phyloP scores from a whole-genome alignment of 2,888 invertebrate genomes.

The Macrophya annulata region DNA sequence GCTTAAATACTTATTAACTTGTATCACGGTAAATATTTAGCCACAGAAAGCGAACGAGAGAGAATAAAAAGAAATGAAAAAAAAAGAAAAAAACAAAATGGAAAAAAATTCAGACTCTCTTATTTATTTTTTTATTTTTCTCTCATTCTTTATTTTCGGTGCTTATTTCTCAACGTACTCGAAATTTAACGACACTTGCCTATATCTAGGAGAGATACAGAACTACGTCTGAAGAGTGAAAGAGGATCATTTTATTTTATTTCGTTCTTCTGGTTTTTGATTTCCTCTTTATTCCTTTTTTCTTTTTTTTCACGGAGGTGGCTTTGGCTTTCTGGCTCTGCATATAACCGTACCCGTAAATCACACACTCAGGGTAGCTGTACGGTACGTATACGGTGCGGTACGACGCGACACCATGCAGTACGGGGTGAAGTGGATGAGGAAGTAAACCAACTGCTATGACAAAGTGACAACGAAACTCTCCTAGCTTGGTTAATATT shows the following conservation, averaged over 20 bases:
- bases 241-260: background rate
- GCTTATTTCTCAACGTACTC: background rate
- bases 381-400: no score
- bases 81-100: background rate
- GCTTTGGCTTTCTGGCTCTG: background rate
- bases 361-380: background rate
- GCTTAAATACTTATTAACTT: slow-evolving; percentile 43
- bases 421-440: background rate
- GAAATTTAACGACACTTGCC: background rate
- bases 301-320: background rate
- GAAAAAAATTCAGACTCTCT: background rate
- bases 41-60: background rate
- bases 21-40: slow-evolving; percentile 38
- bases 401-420: background rate
- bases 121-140: background rate
- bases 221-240: background rate
- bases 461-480: slow-evolving; percentile 28
- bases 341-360: background rate
- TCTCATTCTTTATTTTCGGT: background rate
- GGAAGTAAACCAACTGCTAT: slow-evolving; percentile 8
- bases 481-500: background rate
- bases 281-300: background rate
- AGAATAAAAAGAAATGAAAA: background rate
- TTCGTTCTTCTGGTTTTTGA: background rate
- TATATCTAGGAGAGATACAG: background rate